Evolutionary conservation across 2,113 vertebrate species (phyloP).

Genomic region (Neodontobutis hainanensis): DNA sequence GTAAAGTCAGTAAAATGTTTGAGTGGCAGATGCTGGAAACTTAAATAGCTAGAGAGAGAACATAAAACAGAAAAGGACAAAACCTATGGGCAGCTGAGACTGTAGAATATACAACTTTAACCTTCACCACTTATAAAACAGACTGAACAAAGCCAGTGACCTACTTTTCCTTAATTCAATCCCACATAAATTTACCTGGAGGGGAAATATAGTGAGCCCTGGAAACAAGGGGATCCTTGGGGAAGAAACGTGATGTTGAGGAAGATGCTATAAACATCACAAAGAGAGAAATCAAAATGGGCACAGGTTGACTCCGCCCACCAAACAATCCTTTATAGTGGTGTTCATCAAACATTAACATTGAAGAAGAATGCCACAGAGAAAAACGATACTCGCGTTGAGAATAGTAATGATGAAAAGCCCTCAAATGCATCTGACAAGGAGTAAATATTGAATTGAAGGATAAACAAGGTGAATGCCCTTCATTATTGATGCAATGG

Average conservation of each 20-base stretch:
- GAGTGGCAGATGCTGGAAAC: not conserved
- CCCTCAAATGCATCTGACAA: constrained; percentile 78
- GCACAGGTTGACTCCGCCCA: constrained; percentile 48
- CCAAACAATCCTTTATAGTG: constrained; percentile 42
- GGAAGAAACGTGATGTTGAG: constrained; percentile 25
- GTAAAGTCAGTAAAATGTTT: not conserved
- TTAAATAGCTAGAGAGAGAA: not conserved
- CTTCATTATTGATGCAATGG: constrained; percentile 70
- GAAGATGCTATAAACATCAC: constrained; percentile 54
- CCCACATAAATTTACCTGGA: constrained; percentile 59
- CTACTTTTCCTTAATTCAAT: constrained; percentile 68
- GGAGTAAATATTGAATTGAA: constrained; percentile 80
- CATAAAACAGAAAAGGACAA: constrained; percentile 24
- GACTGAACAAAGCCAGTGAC: constrained; percentile 70
- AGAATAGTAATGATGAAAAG: constrained; percentile 76
- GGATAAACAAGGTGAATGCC: constrained; percentile 76
- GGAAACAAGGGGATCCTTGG: constrained; percentile 38
- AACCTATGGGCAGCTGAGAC: constrained; percentile 2
- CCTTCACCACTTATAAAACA: constrained; percentile 56
- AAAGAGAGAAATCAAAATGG: constrained; percentile 34
- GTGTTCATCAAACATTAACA: constrained; percentile 74
- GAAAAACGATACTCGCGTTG: constrained; percentile 46
- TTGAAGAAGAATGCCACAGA: constrained; percentile 54
- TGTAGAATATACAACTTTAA: constrained; percentile 47
- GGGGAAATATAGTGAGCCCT: constrained; percentile 42